Evolutionary conservation across 2,888 invertebrate species (phyloP), one percentile per base, ranked within the genome.

Genomic region (Athalia rosae): DNA sequence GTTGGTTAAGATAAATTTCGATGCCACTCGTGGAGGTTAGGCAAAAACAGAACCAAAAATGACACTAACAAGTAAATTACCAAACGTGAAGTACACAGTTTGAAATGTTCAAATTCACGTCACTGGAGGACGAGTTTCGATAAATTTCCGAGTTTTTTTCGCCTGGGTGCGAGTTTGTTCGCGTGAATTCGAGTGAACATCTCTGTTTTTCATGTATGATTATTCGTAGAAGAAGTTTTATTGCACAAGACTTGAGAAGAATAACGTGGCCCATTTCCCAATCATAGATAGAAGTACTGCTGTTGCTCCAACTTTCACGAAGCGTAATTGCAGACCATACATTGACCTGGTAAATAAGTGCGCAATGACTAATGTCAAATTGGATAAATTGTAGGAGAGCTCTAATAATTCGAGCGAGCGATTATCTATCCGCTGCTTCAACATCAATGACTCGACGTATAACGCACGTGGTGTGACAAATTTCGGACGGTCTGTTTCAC

Each of bases 311-410:
- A 71, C 71, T 71, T 71, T 71, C 71, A 71, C 71, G 11, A 41
- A 43, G 45, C 58, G 15, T 67, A 53, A 48, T 28, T 7, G 47
- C 28, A 9, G 13, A 66, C 62, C 3, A 58, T 9, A 13, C 47
- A 47, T 58, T 56, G 71, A 71, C 71, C 56, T 71, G 71, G 56
- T 71, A 67, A 50, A 69, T 43, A 53, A n/a, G 45, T n/a, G 56
- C 13, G 61, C 61, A 58, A 71, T 58, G 58, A 71, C 28, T 28
- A 28, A 28, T 28, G 28, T 28, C 71, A 58, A 58, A 71, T 71
- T 56, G 15, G 43, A 56, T 56, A 58, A 58, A 71, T 56, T 69
- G 53, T 56, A 41, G n/a, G 41, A 69, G 11, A 53, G 69, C 7
- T 41, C 69, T 43, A 53, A 69, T 28, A 69, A 69, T 43, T 50